Conservation (phyloP, 2,888 invertebrate genomes). For the Eustalomyia histrio region DNA sequence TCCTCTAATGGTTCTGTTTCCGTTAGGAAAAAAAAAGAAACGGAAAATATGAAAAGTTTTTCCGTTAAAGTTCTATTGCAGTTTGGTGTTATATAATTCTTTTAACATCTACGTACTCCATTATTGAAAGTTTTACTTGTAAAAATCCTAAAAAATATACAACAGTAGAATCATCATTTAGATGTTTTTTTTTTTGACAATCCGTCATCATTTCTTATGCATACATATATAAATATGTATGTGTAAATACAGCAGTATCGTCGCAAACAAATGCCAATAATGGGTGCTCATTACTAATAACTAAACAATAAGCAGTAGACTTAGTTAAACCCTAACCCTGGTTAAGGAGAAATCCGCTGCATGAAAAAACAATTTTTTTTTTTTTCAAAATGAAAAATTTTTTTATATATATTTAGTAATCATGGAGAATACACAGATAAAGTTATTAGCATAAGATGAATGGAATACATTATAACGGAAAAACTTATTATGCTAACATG, state of each 20-base stretch:
- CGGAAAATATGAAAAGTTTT: slow-evolving; percentile 63
- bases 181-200: slow-evolving; percentile 60
- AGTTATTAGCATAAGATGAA: no score
- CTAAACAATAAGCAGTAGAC: no score
- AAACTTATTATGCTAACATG: no score
- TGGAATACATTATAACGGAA: no score
- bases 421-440: no score
- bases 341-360: no score
- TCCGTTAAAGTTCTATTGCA: slow-evolving; percentile 65
- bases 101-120: slow-evolving; percentile 42
- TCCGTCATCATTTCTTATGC: slow-evolving; percentile 54
- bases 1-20: slow-evolving; percentile 64
- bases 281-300: no score
- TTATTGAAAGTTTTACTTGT: slow-evolving; percentile 53
- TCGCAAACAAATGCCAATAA: no score
- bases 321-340: no score
- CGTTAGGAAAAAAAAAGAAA: slow-evolving; percentile 50
- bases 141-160: slow-evolving; percentile 42
- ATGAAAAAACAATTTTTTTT: no score
- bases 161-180: slow-evolving; percentile 54
- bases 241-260: slow-evolving; percentile 35
- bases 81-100: slow-evolving; percentile 32
- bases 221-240: slow-evolving; percentile 16
- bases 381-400: no score
- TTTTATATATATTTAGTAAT: no score